Conservation (phyloP, 2,888 invertebrate genomes). For the Amiota communis region DNA sequence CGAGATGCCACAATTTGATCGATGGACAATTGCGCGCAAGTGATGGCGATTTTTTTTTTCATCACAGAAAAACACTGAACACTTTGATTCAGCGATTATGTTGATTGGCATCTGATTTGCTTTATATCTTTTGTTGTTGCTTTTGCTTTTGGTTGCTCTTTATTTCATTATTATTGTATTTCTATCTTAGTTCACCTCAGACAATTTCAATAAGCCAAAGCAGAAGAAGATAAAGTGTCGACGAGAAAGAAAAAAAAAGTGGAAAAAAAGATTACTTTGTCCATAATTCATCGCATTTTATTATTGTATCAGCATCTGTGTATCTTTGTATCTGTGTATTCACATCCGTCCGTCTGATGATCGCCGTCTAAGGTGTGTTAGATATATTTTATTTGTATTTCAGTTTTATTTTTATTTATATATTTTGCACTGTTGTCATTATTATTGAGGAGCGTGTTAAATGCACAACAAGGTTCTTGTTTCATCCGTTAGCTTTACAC, state of each 20-base stretch:
- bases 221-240: constrained; percentile 23
- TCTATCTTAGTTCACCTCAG: background rate
- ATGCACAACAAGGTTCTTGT: constrained; percentile 65
- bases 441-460: constrained; percentile 56
- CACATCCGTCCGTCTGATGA: constrained; percentile 11
- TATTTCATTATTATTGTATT: background rate
- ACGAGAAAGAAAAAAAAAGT: constrained; percentile 28
- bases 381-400: constrained; percentile 15
- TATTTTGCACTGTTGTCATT: constrained; percentile 16
- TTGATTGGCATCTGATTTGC: constrained; percentile 51
- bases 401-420: background rate
- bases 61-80: constrained; percentile 30
- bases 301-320: constrained; percentile 42
- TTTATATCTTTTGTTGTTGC: background rate
- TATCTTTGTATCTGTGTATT: constrained; percentile 30
- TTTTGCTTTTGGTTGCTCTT: background rate
- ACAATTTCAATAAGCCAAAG: constrained; percentile 20
- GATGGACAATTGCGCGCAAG: constrained; percentile 66
- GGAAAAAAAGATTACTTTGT: constrained; percentile 53
- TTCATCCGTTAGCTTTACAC: constrained; percentile 62
- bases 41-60: constrained; percentile 49
- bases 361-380: constrained; percentile 40
- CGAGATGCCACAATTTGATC: constrained; percentile 53
- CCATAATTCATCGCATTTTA: constrained; percentile 64
- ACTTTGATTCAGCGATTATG: constrained; percentile 45